Conservation (phyloP, 2,113 vertebrate species). For the Pithys albifrons region DNA sequence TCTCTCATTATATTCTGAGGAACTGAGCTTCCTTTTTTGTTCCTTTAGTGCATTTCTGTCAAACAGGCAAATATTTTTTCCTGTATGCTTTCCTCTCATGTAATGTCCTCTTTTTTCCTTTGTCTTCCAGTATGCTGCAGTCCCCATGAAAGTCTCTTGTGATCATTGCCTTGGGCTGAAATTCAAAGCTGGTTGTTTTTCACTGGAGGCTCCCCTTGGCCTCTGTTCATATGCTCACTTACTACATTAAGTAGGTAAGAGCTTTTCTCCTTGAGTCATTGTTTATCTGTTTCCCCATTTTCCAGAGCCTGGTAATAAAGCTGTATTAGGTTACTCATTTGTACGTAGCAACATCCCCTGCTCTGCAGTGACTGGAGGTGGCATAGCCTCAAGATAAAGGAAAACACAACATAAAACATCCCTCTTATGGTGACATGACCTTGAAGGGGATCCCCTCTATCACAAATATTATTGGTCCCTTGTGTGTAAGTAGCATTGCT, state of each 20-base stretch:
- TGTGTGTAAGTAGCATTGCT: neutral
- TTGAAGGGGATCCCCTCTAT: neutral
- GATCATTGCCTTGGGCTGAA: neutral
- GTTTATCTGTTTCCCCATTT: neutral
- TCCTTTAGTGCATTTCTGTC: neutral
- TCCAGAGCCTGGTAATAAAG: neutral
- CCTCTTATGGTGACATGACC: neutral
- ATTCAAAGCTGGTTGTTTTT: neutral
- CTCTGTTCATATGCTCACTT: neutral
- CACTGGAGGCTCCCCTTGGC: neutral
- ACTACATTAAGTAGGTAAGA: neutral
- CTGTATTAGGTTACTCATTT: neutral
- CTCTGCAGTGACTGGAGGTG: neutral
- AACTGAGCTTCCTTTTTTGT: neutral
- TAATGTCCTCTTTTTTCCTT: neutral
- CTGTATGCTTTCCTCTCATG: neutral
- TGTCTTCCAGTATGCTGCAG: neutral
- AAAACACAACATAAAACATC: neutral
- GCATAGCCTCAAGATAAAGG: neutral
- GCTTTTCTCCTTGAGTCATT: neutral
- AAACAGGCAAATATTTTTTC: neutral
- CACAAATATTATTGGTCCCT: neutral
- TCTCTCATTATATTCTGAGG: neutral
- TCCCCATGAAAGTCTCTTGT: neutral
- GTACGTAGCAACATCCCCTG: neutral